Conservation (phyloP, 1,140 invertebrate genomes). For the Melanaphis sacchari region DNA sequence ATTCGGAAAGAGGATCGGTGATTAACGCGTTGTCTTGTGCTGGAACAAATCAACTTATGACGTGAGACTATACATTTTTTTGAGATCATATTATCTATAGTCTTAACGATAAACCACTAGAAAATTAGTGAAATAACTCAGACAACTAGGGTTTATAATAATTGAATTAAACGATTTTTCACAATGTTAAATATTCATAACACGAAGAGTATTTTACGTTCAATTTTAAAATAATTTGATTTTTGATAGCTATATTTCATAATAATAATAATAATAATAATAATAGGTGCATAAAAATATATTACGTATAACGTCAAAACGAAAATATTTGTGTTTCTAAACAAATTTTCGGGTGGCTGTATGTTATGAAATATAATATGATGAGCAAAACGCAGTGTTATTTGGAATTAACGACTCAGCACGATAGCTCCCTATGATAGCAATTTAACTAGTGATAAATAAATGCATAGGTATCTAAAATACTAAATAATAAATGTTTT, state of each 20-base stretch:
- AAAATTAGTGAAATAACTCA: background rate
- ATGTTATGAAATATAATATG: background rate
- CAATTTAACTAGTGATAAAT: background rate
- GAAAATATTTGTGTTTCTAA: background rate
- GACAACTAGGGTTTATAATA: background rate
- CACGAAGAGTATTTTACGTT: no score
- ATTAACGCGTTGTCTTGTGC: background rate
- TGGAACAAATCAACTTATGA: background rate
- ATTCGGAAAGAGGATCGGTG: slow-evolving; percentile 19
- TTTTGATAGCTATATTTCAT: background rate
- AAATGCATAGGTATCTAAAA: background rate
- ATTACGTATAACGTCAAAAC: no score
- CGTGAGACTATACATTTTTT: background rate
- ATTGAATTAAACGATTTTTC: background rate
- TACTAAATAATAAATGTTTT: background rate
- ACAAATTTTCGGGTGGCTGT: background rate
- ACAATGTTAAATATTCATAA: background rate
- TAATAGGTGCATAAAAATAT: background rate
- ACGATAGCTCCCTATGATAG: background rate
- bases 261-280: no score
- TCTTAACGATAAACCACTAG: background rate
- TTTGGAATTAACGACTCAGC: background rate
- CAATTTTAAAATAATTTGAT: no score
- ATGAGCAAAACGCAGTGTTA: background rate
- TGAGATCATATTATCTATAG: background rate